phyloP scores from a whole-genome alignment of 2,113 vertebrate species.

The Prinia subflava region DNA sequence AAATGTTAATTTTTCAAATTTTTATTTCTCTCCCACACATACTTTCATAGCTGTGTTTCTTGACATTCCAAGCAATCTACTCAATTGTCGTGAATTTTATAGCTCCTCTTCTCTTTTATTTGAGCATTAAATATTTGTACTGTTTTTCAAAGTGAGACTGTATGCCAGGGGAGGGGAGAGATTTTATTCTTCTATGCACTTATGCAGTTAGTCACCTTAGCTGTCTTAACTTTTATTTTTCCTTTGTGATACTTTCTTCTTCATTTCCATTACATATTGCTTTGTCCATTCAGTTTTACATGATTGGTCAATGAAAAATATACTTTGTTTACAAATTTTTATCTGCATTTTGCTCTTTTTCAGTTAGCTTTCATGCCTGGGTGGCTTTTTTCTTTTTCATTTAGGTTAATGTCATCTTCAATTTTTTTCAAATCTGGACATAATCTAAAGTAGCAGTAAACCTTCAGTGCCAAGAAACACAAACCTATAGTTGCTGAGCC shows the following conservation, averaged over 20 bases:
- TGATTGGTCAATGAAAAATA: neutral
- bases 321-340: neutral
- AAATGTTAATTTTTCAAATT: neutral
- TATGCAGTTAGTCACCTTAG: neutral
- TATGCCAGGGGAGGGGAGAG: rapidly evolving
- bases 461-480: neutral
- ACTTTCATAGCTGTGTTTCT: neutral
- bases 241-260: neutral
- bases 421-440: neutral
- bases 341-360: neutral
- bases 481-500: neutral
- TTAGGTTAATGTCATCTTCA: neutral
- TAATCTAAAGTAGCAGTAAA: neutral
- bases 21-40: neutral
- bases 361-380: neutral
- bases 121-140: neutral
- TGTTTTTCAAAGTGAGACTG: neutral
- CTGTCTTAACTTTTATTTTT: neutral
- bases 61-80: neutral
- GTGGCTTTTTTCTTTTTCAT: neutral
- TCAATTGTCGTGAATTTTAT: neutral
- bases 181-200: neutral
- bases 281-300: neutral
- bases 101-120: neutral
- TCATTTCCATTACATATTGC: neutral